phyloP scores from a whole-genome alignment of 2,888 invertebrate species.

The Xanthorhoe designata region DNA sequence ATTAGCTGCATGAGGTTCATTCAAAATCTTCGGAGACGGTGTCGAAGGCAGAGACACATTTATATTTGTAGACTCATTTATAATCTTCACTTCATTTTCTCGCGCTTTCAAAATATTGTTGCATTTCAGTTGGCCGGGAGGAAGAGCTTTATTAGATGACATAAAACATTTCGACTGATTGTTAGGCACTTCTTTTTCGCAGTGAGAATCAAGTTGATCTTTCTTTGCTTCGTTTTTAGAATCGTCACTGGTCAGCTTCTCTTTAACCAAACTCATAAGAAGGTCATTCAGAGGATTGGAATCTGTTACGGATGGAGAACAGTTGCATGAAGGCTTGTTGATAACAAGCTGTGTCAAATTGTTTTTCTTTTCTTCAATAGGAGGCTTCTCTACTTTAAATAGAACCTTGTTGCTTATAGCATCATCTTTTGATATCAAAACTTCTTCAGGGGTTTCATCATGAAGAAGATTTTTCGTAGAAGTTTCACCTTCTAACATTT shows the following conservation, averaged over 20 bases:
- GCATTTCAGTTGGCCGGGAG: slow-evolving; percentile 96
- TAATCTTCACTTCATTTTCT: slow-evolving; percentile 79
- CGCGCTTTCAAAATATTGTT: slow-evolving; percentile 95
- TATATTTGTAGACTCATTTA: slow-evolving; percentile 76
- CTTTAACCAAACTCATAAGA: slow-evolving; percentile 81
- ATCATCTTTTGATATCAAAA: slow-evolving; percentile 77
- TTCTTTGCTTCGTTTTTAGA: slow-evolving; percentile 87
- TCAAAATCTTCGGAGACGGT: slow-evolving; percentile 83
- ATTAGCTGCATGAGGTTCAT: slow-evolving; percentile 76
- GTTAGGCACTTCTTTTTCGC: slow-evolving; percentile 87
- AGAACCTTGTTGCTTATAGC: slow-evolving; percentile 79
- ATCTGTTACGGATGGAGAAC: slow-evolving; percentile 73
- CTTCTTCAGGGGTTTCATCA: slow-evolving; percentile 70
- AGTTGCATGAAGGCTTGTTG: slow-evolving; percentile 77
- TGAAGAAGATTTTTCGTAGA: slow-evolving; percentile 75
- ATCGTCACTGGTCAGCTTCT: slow-evolving; percentile 87
- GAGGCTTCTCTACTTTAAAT: slow-evolving; percentile 74
- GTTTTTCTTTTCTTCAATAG: slow-evolving; percentile 73
- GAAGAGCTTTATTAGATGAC: slow-evolving; percentile 89
- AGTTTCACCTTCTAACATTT: slow-evolving; percentile 62
- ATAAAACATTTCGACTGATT: slow-evolving; percentile 89
- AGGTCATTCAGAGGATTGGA: slow-evolving; percentile 81
- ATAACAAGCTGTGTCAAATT: slow-evolving; percentile 76
- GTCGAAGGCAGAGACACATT: slow-evolving; percentile 77
- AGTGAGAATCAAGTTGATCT: slow-evolving; percentile 76